Evolutionary conservation across 2,113 vertebrate genomes (phyloP), one percentile per base, ranked within the genome.

Genomic region (Nothobranchius kuhntae): DNA sequence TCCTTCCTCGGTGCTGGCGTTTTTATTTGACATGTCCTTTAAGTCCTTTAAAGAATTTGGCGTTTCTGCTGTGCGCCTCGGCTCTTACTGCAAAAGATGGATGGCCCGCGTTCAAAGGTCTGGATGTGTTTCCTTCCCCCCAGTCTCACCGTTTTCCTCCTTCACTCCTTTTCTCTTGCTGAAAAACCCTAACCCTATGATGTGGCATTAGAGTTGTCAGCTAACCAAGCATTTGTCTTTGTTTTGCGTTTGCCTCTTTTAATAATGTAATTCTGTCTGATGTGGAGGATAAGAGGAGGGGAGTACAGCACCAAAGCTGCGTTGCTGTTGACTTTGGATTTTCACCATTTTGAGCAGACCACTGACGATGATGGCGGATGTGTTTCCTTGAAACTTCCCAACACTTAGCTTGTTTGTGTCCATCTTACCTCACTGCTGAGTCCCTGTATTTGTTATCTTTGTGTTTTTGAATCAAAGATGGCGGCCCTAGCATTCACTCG

Each of bases 81-180:
- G 91, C 73, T 91, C 92, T 56, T 85, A 93, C 75, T 93, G 89
- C 86, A 92, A 91, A 77, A 89, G 92, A 87, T 93, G 91, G 92
- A 92, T 93, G 86, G 69, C 73, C 58, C 89, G 90, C 56, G 88
- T 80, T 55, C 90, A 93, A 89, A 93, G 92, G 92, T 93, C 86
- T 87, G 91, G 83, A 77, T 75, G 53, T 48, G 65, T 84, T 83
- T 71, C 68, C 74, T 64, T 87, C 82, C 82, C 48, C 24, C n/a
- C 54, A 13, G 30, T 53, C 7, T 46, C 58, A 46, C 55, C 48
- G 53, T 26, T 53, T 48, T 59, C 53, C 30, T 59, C 53, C 48
- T 58, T 52, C 54, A 40, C 53, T 73, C 46, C 56, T 44, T 30
- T 77, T 38, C 68, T 67, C 63, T 77, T 13, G 24, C 77, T 67